Evolutionary conservation across 64 coral and sea anemone genomes (phyloP).

Genomic region (Platygyra sinensis): DNA sequence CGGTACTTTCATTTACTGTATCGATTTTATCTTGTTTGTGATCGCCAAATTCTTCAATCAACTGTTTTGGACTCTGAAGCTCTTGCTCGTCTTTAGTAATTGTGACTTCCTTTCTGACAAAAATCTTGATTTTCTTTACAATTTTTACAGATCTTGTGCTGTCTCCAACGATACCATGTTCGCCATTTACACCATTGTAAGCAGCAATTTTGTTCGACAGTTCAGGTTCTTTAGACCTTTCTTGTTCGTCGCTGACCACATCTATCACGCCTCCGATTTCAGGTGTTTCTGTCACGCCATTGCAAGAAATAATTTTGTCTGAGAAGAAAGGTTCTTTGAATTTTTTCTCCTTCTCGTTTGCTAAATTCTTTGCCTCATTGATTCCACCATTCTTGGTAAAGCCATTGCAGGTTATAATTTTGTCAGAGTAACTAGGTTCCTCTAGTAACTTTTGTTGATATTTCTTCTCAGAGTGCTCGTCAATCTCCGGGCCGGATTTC

Average conservation of each 20-base stretch:
- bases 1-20: too few relatives aligned
- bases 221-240: neutral
- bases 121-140: conserved; percentile 39
- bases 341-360: neutral
- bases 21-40: too few relatives aligned
- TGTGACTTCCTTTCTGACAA: conserved; percentile 33
- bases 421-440: neutral
- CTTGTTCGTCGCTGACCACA: neutral
- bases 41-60: neutral
- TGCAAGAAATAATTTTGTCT: neutral
- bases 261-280: neutral
- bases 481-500: neutral
- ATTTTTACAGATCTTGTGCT: conserved; percentile 24
- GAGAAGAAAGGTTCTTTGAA: neutral
- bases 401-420: neutral
- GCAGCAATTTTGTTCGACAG: neutral
- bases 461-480: neutral
- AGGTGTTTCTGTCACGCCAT: conserved; percentile 8
- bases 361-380: neutral
- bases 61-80: neutral
- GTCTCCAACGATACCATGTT: neutral
- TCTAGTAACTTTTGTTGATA: neutral
- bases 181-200: neutral
- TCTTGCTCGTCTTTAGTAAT: neutral
- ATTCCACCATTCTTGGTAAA: neutral